Base-by-base conservation (phyloP, 2,888 invertebrate species). In the Mythimna lalbum region DNA sequence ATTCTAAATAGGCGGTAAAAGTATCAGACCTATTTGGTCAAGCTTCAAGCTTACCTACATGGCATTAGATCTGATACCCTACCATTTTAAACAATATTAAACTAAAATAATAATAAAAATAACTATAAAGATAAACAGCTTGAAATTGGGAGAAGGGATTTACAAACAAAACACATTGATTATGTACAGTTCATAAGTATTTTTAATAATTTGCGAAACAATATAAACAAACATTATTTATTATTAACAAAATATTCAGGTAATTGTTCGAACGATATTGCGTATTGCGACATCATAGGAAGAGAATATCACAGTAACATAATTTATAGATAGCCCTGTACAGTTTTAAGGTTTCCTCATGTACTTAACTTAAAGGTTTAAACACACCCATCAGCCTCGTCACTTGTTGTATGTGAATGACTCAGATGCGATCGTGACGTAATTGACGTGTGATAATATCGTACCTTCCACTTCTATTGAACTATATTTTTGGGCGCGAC, bases 241-340 rank as follows among this genome's bases (percentile, higher is more conserved):
- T 82, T 86, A 83, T 87, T 87, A 92, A 91, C 89, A 90, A 91
- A 91, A 89, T 88, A 90, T 88, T 89, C 86, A 87, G 83, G 87
- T 91, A 88, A 87, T 85, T 86, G 85, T 86, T 87, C 85, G 86
- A 87, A 83, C 80, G 81, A 86, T 85, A 87, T 89, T 87, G 89
- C 87, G 79, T 88, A 89, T 86, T 78, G 87, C 90, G 85, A 90
- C 86, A 87, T 85, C 86, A 78, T 86, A 92, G 92, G 92, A 94
- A 93, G 92, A 93, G 84, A 89, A 89, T 94, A 94, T 94, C 94
- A 94, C 94, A 95, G 95, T 92, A 92, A 92, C 84, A 83, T 77
- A 87, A 86, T 86, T 81, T 78, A 76, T 73, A 73, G 39, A 73
- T 75, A 88, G 82, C 83, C 82, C 83, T 84, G 80, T 85, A 83